phyloP scores from a whole-genome alignment of 2,888 invertebrate species.

The Dolomedes plantarius region DNA sequence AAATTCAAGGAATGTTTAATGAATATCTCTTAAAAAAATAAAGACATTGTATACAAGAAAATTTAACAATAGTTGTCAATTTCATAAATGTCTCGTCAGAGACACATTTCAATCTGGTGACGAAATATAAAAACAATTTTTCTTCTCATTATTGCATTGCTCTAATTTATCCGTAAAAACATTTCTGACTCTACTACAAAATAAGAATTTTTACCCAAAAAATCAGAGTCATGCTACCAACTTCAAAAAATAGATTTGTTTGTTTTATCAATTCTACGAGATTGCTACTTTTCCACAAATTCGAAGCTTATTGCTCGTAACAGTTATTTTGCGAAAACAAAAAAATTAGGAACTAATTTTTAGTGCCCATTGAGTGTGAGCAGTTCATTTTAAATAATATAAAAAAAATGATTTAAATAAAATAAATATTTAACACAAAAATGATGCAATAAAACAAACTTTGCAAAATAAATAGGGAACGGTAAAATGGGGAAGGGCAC shows the following conservation, averaged over 20 bases:
- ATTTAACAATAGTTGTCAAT: slow-evolving; percentile 63
- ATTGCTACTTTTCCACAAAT: slow-evolving; percentile 44
- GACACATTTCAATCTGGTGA: slow-evolving; percentile 34
- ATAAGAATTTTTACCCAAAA: slow-evolving; percentile 59
- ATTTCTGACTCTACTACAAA: slow-evolving; percentile 46
- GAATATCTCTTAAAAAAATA: slow-evolving; percentile 66
- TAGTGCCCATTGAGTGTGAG: neutral
- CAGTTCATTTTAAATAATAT: neutral
- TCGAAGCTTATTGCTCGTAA: slow-evolving; percentile 31
- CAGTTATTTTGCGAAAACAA: slow-evolving; percentile 21
- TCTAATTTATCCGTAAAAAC: slow-evolving; percentile 53
- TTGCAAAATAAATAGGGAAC: neutral
- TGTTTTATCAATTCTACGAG: neutral
- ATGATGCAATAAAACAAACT: slow-evolving; percentile 24
- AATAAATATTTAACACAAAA: slow-evolving; percentile 21
- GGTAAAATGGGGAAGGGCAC: too few relatives aligned
- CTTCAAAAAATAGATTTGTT: slow-evolving; percentile 58
- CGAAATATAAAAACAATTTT: slow-evolving; percentile 67
- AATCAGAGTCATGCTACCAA: slow-evolving; percentile 36
- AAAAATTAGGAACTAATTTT: slow-evolving; percentile 60
- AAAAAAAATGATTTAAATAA: slow-evolving; percentile 26
- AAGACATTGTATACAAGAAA: slow-evolving; percentile 65
- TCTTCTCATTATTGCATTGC: slow-evolving; percentile 55
- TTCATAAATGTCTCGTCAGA: slow-evolving; percentile 36
- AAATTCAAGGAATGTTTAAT: slow-evolving; percentile 70